Base-by-base conservation (phyloP, 2,888 invertebrate genomes). In the Nomada lathburiana region DNA sequence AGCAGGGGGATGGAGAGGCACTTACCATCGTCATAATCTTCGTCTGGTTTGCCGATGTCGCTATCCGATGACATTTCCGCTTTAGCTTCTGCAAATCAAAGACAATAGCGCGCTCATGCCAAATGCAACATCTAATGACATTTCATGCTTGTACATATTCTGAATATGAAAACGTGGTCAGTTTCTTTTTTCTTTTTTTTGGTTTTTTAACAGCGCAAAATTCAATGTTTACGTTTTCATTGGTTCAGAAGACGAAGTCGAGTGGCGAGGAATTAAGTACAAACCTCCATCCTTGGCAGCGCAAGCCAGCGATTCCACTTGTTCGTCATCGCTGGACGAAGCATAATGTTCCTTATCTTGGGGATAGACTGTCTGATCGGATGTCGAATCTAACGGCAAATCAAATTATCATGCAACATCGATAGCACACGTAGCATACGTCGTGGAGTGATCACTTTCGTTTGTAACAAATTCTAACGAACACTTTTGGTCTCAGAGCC, bases 311-410 rank as follows among this genome's bases (percentile, higher is more conserved):
- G 93, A 90, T 80, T 94, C 94, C 64, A 88, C 86, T 83, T 93
- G 93, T 59, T 94, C 94, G 57, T 94, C 93, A 62, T 94, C 94
- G 82, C 92, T 94, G 11, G 93, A 91, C 80, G 95, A 95, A 71
- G 94, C 92, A 93, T 91, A 90, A 64, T 83, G 80, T 36, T 92
- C 90, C 50, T 42, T 74, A 44, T 87, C 93, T 80, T 93, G 92
- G 80, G 94, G 95, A 95, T 96, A 95, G 94, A 95, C 95, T 93
- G 96, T 95, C 87, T 95, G 95, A 93, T 96, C 96, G 94, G 95
- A 95, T 93, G 95, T 95, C 93, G 96, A 95, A 94, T 96, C 96
- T 96, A 64, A 83, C 69, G 63, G 52, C 74, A 89, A 85, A 88
- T 70, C 85, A 84, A 89, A 89, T 89, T 87, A 86, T 89, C 92